phyloP scores from a whole-genome alignment of 1,140 invertebrate species.

The Achroia grisella region DNA sequence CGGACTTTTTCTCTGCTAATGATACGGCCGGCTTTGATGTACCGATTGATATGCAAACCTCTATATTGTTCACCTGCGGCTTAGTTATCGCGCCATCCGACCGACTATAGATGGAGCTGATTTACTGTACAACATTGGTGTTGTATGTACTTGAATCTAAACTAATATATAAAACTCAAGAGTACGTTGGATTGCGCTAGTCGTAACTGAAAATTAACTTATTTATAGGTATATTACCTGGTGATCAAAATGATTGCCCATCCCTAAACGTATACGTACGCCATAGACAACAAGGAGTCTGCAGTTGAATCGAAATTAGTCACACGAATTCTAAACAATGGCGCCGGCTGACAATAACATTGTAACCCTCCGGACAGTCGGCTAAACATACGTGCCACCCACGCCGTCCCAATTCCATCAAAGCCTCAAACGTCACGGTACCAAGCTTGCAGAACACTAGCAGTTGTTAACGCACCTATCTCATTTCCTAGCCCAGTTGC shows the following conservation, averaged over 20 bases:
- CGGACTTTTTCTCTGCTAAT: slow-evolving; percentile 22
- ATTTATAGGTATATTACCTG: no score
- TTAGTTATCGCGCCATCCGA: neutral
- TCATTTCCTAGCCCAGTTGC: slow-evolving; percentile 71
- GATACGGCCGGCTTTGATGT: slow-evolving; percentile 48
- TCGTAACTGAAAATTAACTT: no score
- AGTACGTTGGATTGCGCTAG: no score
- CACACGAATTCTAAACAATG: slow-evolving; percentile 3
- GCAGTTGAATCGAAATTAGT: slow-evolving; percentile 5
- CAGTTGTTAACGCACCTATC: slow-evolving; percentile 56
- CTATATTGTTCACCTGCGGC: slow-evolving; percentile 20
- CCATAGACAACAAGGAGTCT: no score
- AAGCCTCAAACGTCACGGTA: slow-evolving; percentile 25
- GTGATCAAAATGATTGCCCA: no score
- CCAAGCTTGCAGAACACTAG: slow-evolving; percentile 31
- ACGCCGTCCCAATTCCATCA: slow-evolving; percentile 52
- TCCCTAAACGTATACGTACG: no score
- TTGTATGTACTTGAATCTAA: no score
- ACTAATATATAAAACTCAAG: no score
- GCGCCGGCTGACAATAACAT: slow-evolving; percentile 7
- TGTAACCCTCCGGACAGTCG: slow-evolving; percentile 5
- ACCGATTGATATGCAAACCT: slow-evolving; percentile 60
- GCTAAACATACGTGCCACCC: slow-evolving; percentile 14
- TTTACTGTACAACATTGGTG: no score
- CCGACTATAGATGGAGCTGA: no score